Evolutionary conservation across 2,888 invertebrate species (phyloP), one percentile per base, ranked within the genome.

Genomic region (Dendrolimus houi): DNA sequence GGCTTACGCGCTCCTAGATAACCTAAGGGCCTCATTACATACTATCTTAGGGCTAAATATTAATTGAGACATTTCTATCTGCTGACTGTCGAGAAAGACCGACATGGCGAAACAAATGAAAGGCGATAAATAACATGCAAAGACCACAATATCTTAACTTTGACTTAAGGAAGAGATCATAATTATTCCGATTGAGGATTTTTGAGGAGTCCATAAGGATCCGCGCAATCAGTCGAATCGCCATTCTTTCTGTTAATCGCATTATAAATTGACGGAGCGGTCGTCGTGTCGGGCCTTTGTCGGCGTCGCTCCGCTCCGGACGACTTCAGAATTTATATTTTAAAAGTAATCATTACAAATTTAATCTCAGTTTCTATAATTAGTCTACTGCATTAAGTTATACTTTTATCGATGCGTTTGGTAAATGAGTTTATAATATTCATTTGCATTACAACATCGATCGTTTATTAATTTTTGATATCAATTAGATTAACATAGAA

Each of bases 21-120:
- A 58, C 59, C 29, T 71, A 80, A 83, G 72, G 62, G 71, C 69
- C 82, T 87, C 89, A 89, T 89, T 89, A 90, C 72, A 74, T 70
- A 70, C 72, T 88, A 78, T 85, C 89, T 87, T 84, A 77, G 85
- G 89, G 89, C 89, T 81, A 90, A 87, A 87, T 82, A 81, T 80
- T 88, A 90, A 89, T 89, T 87, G 87, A 89, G 88, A 87, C 79
- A 83, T 89, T 87, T 77, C 74, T 69, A 80, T 85, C 81, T 81
- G 79, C 83, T 77, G 79, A 74, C 79, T 71, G 77, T 29, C 29
- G 29, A 29, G 29, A 47, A 75, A 69, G 71, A 77, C 71, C 71
- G 67, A 78, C 79, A 70, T 67, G 58, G 70, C 60, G 64, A 74
- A 77, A 87, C 72, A 77, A 85, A 87, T 83, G 79, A 67, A 63